Conservation (phyloP, 2,888 invertebrate species). For the Acanthosepion pharaonis region DNA sequence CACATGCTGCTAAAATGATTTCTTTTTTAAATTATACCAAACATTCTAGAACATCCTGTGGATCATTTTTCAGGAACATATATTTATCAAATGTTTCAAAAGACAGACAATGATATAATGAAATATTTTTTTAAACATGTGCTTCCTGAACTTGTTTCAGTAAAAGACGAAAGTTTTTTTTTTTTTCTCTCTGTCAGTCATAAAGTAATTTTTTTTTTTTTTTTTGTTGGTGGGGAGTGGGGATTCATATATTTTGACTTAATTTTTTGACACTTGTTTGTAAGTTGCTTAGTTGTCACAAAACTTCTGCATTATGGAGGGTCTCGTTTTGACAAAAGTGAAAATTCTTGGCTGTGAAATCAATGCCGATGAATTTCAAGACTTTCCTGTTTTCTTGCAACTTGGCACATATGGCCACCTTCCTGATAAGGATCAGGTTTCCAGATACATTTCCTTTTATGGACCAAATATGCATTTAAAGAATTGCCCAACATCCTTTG, state of each 20-base stretch:
- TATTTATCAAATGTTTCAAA: no score
- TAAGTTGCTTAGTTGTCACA: neutral
- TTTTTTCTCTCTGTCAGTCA: no score
- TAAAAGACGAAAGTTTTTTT: no score
- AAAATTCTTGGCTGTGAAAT: neutral
- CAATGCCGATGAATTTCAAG: neutral
- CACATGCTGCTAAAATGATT: no score
- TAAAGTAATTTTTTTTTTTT: no score
- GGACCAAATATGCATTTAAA: neutral
- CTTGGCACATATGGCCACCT: neutral
- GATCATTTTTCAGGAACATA: no score
- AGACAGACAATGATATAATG: no score
- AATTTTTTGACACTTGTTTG: neutral
- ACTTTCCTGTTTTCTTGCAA: constrained; percentile 18
- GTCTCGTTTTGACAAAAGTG: neutral
- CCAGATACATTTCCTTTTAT: constrained; percentile 20
- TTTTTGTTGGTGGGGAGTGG: no score
- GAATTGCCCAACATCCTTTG: neutral
- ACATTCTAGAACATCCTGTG: no score
- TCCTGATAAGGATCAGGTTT: constrained; percentile 22
- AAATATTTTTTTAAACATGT: no score
- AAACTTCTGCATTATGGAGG: neutral
- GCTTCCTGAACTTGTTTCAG: no score
- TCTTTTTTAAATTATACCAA: no score
- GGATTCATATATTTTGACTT: neutral